Base-by-base conservation (phyloP, 2,888 invertebrate genomes). In the Acholoe squamosa region DNA sequence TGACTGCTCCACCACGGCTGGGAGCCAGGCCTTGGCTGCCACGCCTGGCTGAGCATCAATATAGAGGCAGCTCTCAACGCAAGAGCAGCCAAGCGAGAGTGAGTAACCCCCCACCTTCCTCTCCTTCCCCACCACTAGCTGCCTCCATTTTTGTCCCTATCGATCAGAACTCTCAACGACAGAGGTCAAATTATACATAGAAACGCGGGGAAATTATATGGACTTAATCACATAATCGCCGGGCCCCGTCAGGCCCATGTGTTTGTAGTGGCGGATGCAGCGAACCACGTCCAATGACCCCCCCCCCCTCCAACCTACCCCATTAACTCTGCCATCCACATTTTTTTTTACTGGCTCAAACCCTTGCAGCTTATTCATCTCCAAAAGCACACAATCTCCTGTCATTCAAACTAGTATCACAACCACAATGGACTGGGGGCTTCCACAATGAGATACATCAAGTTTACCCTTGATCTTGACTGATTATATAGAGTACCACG, bases 161-260 rank as follows among this genome's bases (percentile, higher is more conserved):
- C 80, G 90, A 90, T 90, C 90, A 33, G 80, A 54, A 43, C 80
- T 89, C 89, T 56, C 61, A 19, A 43, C 31, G 89, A 31, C 61
- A 22, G 89, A 67, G 89, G 89, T 67, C 43, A 89, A 67, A 89
- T 89, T 89, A 88, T 28, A 89, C 89, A 89, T 67, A 34, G 89
- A 67, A 56, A 89, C 67, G 61, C 67, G 43, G 67, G 61, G 89
- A n/a, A 89, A 89, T 89, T 67, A 89, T 89, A 89, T 67, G 84
- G 90, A 90, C 90, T 77, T 90, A 90, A 90, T 90, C 80, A 90
- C 84, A 67, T 84, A 84, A 90, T 90, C 90, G 52, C 33, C 19
- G 52, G 54, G 31, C 89, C 31, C 56, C 31, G 33, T 31, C 80
- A 51, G 7, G 89, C 31, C 33, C 61, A 77, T 84, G 77, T 90